These are phyloP conservation scores for Sphaerophoria taeniata DNA, from an alignment of 2,888 invertebrate species.

Conservation along the genomic window DNA sequence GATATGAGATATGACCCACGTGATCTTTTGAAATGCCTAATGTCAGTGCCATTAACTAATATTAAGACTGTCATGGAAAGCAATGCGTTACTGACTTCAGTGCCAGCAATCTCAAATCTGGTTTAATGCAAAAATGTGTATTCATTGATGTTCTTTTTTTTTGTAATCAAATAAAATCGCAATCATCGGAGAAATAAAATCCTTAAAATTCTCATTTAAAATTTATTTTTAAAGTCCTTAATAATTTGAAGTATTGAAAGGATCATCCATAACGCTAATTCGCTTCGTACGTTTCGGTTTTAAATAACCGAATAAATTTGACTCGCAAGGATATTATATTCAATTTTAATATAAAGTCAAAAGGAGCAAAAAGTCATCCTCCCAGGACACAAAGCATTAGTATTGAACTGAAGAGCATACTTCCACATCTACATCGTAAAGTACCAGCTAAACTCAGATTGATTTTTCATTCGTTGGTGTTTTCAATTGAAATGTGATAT, in stretches of 20 bases:
- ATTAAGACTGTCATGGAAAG: no score
- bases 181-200: not conserved
- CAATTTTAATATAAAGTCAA: slow-evolving; percentile 1
- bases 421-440: no score
- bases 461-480: slow-evolving; percentile 8
- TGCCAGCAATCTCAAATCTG: no score
- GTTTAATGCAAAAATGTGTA: no score
- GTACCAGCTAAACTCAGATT: not conserved
- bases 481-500: slow-evolving; percentile 46
- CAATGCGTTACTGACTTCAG: no score
- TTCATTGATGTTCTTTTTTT: no score
- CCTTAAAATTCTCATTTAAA: not conserved
- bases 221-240: not conserved
- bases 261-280: slow-evolving; percentile 15
- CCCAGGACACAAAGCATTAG: slow-evolving; percentile 10
- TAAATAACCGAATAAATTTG: slow-evolving; percentile 11
- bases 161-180: no score
- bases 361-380: not conserved
- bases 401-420: not conserved
- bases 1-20: no score
- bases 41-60: no score
- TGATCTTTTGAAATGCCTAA: no score
- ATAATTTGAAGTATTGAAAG: not conserved
- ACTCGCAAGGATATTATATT: slow-evolving; percentile 15
- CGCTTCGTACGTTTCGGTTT: not conserved